Evolutionary conservation across 2,113 vertebrate genomes (phyloP).

Genomic region (Steatornis caripensis): DNA sequence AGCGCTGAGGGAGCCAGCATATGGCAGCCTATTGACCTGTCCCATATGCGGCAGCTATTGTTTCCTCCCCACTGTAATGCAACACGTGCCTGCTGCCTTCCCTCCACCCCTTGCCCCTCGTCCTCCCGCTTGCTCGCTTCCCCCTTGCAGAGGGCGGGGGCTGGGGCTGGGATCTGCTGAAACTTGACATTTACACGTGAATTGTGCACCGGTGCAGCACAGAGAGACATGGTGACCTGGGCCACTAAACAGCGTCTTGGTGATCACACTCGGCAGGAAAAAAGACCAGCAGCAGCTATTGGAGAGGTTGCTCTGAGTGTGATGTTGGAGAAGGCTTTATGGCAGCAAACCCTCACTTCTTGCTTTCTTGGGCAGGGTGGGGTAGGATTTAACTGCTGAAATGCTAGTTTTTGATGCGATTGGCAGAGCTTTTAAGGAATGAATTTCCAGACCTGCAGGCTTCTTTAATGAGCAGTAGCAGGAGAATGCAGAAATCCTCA

Average conservation of each 20-base stretch:
- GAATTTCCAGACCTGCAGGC: background rate
- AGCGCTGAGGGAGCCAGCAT: slow-evolving; percentile 18
- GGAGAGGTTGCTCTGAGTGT: background rate
- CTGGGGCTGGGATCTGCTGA: background rate
- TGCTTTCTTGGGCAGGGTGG: rapidly evolving
- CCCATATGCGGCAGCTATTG: slow-evolving; percentile 28
- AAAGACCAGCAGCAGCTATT: background rate
- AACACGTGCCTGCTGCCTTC: background rate
- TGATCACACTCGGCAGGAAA: background rate
- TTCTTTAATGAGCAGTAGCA: background rate
- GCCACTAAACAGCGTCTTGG: background rate
- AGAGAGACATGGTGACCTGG: background rate
- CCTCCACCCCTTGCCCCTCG: background rate
- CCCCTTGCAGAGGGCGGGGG: background rate
- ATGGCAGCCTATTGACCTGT: slow-evolving; percentile 17
- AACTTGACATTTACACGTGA: slow-evolving; percentile 52
- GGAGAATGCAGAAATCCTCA: background rate
- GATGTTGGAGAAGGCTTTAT: background rate
- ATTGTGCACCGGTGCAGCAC: background rate
- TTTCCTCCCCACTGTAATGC: background rate
- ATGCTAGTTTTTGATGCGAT: background rate
- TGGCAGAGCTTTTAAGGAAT: background rate
- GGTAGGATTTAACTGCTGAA: background rate
- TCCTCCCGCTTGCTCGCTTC: background rate
- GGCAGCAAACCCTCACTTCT: background rate